Conservation (phyloP, 2,113 vertebrate genomes). For the Cebus imitator region DNA sequence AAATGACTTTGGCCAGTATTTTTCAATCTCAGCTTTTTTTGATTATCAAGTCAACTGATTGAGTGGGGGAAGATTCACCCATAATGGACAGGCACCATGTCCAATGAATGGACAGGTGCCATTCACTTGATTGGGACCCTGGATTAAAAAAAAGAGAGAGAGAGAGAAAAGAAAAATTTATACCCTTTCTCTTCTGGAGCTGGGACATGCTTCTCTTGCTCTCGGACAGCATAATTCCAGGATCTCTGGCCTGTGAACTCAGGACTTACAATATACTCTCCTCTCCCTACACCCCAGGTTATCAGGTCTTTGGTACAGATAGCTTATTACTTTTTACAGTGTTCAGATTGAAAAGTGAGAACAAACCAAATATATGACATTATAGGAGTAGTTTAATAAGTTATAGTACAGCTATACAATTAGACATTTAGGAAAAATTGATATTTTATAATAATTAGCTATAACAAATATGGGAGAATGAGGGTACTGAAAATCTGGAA, state of each 20-base stretch:
- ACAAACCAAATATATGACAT: background rate
- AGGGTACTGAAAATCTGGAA: background rate
- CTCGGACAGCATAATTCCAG: background rate
- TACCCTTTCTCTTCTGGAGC: background rate
- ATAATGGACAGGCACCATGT: background rate
- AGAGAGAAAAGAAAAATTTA: background rate
- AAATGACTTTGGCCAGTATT: rapidly evolving
- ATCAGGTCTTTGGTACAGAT: background rate
- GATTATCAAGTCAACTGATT: too few species aligned
- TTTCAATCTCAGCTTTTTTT: background rate
- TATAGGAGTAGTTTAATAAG: background rate
- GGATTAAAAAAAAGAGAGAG: background rate
- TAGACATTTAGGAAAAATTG: background rate
- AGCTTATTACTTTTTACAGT: background rate
- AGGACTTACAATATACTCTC: background rate
- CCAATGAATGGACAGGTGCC: background rate
- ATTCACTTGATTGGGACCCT: background rate
- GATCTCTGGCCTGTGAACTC: background rate
- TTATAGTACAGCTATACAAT: background rate
- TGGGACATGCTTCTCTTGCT: background rate
- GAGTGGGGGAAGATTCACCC: background rate
- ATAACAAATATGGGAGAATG: background rate
- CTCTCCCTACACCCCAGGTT: background rate
- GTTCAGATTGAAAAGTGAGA: background rate
- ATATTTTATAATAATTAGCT: background rate